These are phyloP conservation scores for Ciconia maguari DNA, from an alignment of 2,113 vertebrate genomes.

Conservation along the genomic window DNA sequence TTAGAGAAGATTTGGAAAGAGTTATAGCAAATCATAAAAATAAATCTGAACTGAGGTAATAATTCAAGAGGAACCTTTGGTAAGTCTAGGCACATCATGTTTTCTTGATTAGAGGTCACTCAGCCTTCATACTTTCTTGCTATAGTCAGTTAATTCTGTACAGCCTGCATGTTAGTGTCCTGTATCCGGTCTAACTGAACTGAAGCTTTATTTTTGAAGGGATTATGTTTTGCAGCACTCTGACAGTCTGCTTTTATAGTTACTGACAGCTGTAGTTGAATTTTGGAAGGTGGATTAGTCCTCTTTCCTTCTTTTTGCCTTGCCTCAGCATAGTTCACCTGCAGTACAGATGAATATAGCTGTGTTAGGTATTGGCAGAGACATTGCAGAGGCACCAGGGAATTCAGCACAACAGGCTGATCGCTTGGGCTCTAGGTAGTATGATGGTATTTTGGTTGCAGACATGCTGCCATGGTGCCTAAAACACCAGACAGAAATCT, in stretches of 20 bases:
- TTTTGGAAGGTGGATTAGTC: neutral
- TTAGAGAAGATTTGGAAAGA: conserved; percentile 44
- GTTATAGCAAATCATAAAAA: conserved; percentile 47
- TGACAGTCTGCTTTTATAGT: neutral
- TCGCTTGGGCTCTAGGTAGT: neutral
- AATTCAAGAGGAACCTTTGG: conserved; percentile 22
- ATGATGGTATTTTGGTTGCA: neutral
- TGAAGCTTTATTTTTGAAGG: neutral
- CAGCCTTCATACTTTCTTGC: neutral
- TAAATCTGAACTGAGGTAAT: conserved; percentile 34
- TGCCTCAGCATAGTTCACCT: neutral
- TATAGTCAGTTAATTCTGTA: neutral
- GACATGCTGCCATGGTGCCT: neutral
- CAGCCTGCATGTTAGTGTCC: neutral
- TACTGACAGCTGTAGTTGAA: neutral
- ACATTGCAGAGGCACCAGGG: neutral
- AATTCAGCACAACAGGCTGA: neutral
- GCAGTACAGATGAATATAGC: neutral
- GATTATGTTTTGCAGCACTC: neutral
- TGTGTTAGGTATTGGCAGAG: neutral
- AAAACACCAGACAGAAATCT: neutral
- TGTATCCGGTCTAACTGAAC: neutral
- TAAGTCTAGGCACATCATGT: neutral
- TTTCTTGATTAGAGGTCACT: conserved; percentile 32
- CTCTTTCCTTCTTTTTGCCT: neutral